Percentiles rank a stretch among this genome's conserved stretches.
Conservation (phyloP, 1,140 invertebrate genomes). For the Anastrepha ludens region DNA sequence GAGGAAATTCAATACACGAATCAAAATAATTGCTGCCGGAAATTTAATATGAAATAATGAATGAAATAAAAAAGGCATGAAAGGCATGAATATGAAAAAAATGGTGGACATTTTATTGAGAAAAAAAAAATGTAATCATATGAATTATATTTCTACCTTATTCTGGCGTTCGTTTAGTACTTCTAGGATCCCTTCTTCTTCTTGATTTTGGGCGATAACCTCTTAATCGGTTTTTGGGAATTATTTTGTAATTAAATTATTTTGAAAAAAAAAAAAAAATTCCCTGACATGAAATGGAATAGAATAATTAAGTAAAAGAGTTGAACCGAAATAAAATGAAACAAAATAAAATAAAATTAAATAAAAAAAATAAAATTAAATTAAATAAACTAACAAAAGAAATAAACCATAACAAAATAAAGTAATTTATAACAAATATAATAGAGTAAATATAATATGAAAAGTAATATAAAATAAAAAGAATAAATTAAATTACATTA, state of each 20-base stretch:
- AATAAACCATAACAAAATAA: background rate
- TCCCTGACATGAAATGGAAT: background rate
- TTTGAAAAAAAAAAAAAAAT: no score
- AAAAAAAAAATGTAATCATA: background rate
- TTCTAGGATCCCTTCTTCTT: no score
- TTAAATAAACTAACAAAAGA: background rate
- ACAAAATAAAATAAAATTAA: background rate
- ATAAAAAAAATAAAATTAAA: background rate
- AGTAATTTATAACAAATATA: no score
- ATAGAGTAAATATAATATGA: no score
- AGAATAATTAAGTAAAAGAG: background rate
- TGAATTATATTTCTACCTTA: no score
- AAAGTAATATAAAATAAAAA: no score
- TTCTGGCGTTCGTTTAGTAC: no score
- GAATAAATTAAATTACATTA: no score
- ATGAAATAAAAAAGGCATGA: background rate
- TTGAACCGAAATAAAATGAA: background rate
- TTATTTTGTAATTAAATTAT: no score
- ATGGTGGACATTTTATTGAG: background rate
- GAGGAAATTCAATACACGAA: background rate
- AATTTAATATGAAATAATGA: constrained; percentile 34
- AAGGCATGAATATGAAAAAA: background rate
- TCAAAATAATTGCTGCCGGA: background rate
- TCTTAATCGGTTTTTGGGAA: no score
- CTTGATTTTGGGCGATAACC: no score